Evolutionary conservation across 2,797 vertebrate species (phyloP).

Genomic region (Lacerta bilineata): DNA sequence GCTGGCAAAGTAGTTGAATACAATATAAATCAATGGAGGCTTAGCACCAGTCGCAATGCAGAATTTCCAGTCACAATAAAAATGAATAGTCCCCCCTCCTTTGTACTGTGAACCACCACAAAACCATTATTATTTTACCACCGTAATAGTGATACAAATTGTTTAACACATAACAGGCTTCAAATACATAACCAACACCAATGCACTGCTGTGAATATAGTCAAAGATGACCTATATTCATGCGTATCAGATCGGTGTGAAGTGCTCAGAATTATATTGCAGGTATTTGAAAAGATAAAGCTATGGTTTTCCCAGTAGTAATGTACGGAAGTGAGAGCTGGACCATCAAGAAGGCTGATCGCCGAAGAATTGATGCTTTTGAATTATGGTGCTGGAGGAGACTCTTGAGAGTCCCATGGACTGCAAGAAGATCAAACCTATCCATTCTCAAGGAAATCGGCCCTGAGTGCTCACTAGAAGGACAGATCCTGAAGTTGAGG

Average conservation of each 20-base stretch:
- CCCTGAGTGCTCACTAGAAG: no score
- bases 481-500: no score
- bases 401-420: no score
- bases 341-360: no score
- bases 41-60: constrained; percentile 19
- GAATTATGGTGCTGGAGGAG: no score
- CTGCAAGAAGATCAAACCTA: no score
- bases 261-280: no score
- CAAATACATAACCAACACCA: constrained; percentile 52
- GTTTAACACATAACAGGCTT: constrained; percentile 54
- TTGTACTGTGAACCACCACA: constrained; percentile 60
- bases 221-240: constrained; percentile 66
- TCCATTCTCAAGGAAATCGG: no score
- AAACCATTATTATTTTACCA: constrained; percentile 66
- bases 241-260: constrained; percentile 25
- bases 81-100: constrained; percentile 57
- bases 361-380: no score
- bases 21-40: constrained; percentile 22
- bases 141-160: constrained; percentile 56
- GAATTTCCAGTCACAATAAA: constrained; percentile 45
- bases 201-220: constrained; percentile 71
- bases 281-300: no score
- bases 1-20: not conserved
- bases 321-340: no score
- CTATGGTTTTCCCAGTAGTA: no score